phyloP scores from a whole-genome alignment of 2,113 vertebrate species.

The Gallinago media region DNA sequence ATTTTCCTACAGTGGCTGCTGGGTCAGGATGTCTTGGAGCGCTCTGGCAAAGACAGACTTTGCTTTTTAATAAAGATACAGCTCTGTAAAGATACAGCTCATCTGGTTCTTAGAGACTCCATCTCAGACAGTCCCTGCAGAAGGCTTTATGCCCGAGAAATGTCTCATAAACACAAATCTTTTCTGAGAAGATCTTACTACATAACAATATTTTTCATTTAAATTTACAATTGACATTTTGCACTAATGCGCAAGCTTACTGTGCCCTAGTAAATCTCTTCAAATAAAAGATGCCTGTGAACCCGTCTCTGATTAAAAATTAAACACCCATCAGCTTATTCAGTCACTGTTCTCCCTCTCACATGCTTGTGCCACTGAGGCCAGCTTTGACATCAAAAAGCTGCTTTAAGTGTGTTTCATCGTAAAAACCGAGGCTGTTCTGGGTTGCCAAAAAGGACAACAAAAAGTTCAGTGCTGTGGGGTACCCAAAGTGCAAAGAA shows the following conservation, averaged over 20 bases:
- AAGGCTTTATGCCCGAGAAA: neutral
- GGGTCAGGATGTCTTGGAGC: neutral
- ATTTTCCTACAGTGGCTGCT: neutral
- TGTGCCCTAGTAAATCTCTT: neutral
- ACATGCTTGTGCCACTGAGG: fast-evolving
- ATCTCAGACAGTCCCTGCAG: neutral
- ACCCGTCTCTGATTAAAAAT: neutral
- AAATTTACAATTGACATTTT: neutral
- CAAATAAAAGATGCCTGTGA: neutral
- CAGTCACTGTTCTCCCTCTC: neutral
- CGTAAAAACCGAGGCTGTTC: neutral
- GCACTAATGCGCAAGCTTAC: neutral
- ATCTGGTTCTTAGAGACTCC: neutral
- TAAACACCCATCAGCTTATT: neutral
- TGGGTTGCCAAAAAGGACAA: neutral
- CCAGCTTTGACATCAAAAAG: neutral
- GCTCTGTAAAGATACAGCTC: neutral
- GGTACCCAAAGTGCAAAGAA: neutral
- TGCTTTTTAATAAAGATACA: neutral
- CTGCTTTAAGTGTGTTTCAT: neutral
- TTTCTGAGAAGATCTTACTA: neutral
- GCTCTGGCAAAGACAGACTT: neutral
- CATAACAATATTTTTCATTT: neutral
- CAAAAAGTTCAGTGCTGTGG: neutral
- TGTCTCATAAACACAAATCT: neutral